Percentiles rank a stretch among this genome's conserved stretches.
Evolutionary conservation across 2,888 invertebrate genomes (phyloP).

Genomic region (Ennomos fuscantarius): DNA sequence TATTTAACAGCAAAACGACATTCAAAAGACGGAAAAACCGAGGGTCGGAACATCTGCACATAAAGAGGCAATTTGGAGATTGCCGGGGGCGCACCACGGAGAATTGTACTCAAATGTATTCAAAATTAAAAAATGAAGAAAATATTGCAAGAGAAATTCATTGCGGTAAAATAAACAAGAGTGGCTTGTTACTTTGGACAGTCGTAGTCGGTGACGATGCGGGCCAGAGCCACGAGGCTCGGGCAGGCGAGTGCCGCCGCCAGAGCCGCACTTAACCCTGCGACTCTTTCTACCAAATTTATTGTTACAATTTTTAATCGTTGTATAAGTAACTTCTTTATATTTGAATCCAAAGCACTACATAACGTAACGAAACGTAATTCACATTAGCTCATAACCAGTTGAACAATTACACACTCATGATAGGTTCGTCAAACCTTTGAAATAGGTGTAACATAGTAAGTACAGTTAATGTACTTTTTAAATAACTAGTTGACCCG

Average conservation of each 20-base stretch:
- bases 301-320: too few species aligned
- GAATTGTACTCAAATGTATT: constrained; percentile 84
- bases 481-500: too few species aligned
- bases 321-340: too few species aligned
- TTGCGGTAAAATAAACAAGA: constrained; percentile 82
- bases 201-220: constrained; percentile 34
- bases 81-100: constrained; percentile 81
- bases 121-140: constrained; percentile 81
- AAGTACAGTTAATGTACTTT: too few species aligned
- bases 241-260: constrained; percentile 31
- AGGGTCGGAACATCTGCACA: constrained; percentile 84
- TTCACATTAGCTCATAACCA: too few species aligned
- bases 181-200: constrained; percentile 71
- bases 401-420: too few species aligned
- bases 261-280: constrained; percentile 5
- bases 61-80: constrained; percentile 85
- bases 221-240: constrained; percentile 29
- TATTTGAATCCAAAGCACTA: too few species aligned
- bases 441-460: too few species aligned
- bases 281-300: too few species aligned
- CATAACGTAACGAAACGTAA: too few species aligned
- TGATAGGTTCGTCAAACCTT: too few species aligned
- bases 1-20: constrained; percentile 84
- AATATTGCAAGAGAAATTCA: constrained; percentile 79
- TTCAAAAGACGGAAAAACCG: constrained; percentile 84